Evolutionary conservation across 2,888 invertebrate species (phyloP).

Genomic region (Julus scandinavius): DNA sequence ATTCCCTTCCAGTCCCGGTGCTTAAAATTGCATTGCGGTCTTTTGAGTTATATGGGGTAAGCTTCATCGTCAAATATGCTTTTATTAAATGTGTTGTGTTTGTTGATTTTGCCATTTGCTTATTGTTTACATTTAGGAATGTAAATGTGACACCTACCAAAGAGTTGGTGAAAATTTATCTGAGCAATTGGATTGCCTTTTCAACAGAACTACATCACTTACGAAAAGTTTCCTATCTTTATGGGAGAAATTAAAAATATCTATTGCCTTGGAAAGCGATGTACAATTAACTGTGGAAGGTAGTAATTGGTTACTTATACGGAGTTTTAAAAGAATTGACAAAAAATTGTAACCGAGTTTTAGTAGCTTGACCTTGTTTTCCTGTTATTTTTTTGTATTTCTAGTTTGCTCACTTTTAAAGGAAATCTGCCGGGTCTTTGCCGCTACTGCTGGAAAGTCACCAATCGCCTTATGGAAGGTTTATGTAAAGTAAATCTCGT

Average conservation of each 20-base stretch:
- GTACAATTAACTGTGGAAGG: neutral
- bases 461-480: neutral
- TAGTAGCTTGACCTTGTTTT: no score
- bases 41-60: neutral
- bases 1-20: neutral
- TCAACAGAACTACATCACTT: neutral
- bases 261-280: neutral
- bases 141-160: neutral
- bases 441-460: neutral
- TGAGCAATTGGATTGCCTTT: neutral
- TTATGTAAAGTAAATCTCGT: neutral
- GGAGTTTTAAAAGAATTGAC: neutral
- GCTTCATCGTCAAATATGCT: neutral
- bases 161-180: neutral
- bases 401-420: neutral
- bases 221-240: neutral
- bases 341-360: neutral
- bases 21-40: neutral
- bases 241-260: neutral
- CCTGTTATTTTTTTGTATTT: neutral
- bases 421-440: neutral
- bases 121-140: neutral
- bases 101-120: neutral
- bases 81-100: neutral
- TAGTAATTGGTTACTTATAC: neutral